Conservation (phyloP, 2,797 vertebrate genomes). For the Galagoides demidoff region DNA sequence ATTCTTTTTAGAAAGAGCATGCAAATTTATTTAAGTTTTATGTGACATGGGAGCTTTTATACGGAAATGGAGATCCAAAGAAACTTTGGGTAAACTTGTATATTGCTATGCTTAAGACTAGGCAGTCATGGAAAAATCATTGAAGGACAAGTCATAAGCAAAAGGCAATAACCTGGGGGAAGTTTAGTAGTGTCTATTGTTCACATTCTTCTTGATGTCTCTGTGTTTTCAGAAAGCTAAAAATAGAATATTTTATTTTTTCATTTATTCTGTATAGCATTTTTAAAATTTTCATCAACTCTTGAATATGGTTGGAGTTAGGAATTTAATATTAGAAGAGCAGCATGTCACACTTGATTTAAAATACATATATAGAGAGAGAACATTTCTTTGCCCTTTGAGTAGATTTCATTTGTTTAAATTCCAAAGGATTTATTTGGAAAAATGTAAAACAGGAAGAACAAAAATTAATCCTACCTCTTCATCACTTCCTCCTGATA, state of each 20-base stretch:
- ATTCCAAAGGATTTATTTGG: slow-evolving; percentile 60
- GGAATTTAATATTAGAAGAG: slow-evolving; percentile 29
- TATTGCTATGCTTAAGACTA: neutral
- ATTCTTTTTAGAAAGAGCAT: neutral
- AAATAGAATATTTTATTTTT: slow-evolving; percentile 1
- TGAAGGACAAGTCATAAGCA: neutral
- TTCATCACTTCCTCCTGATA: slow-evolving; percentile 66
- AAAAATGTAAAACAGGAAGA: slow-evolving; percentile 46
- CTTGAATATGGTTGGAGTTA: neutral
- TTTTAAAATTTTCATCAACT: slow-evolving; percentile 42
- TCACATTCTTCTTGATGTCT: neutral
- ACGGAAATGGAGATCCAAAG: neutral
- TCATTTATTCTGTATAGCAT: neutral
- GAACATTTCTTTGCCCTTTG: slow-evolving; percentile 61
- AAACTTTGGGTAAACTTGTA: neutral
- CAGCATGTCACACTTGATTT: slow-evolving; percentile 28
- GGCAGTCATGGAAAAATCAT: neutral
- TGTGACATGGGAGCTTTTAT: neutral
- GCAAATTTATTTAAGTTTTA: neutral
- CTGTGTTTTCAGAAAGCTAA: neutral
- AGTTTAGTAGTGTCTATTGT: neutral
- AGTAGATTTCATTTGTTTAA: slow-evolving; percentile 62
- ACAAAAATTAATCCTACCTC: neutral
- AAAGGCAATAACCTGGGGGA: neutral
- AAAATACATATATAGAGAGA: neutral